These are phyloP conservation scores for Zalophus californianus DNA, from an alignment of 2,797 vertebrate species.

Conservation along the genomic window DNA sequence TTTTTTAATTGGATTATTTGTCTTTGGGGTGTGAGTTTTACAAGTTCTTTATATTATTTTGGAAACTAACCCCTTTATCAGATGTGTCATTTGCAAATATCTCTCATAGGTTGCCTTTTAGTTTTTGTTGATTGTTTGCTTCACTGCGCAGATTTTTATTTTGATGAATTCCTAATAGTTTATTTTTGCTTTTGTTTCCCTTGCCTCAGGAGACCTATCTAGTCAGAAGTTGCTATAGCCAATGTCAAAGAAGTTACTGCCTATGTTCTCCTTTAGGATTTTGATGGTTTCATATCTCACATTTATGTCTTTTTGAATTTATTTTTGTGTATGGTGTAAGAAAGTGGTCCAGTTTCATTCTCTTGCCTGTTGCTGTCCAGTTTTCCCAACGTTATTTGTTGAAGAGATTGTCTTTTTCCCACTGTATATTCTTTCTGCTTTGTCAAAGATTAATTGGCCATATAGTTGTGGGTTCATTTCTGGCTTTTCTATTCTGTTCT, in stretches of 20 bases:
- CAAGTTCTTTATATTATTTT: neutral
- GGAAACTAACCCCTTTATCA: neutral
- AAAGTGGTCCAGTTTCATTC: neutral
- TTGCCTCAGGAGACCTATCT: neutral
- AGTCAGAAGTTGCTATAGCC: neutral
- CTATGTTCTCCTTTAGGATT: neutral
- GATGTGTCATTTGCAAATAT: neutral
- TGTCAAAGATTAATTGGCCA: neutral
- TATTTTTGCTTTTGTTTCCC: neutral
- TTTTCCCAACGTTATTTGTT: neutral
- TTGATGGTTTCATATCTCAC: neutral
- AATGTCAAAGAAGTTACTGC: neutral
- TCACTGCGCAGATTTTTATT: neutral
- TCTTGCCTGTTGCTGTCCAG: neutral
- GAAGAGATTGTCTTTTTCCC: neutral
- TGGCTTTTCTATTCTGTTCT: neutral
- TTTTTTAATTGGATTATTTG: neutral
- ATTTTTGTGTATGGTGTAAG: neutral
- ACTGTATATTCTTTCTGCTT: neutral
- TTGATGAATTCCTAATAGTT: neutral
- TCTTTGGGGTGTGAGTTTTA: neutral
- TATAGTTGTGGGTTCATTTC: neutral
- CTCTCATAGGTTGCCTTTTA: neutral
- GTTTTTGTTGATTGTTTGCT: neutral
- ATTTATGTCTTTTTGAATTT: neutral